A percentile compares a stretch with the other conserved stretches of the same genome.
Evolutionary conservation across 2,888 invertebrate genomes (phyloP).

Genomic region (Lasioglossum zephyrum): DNA sequence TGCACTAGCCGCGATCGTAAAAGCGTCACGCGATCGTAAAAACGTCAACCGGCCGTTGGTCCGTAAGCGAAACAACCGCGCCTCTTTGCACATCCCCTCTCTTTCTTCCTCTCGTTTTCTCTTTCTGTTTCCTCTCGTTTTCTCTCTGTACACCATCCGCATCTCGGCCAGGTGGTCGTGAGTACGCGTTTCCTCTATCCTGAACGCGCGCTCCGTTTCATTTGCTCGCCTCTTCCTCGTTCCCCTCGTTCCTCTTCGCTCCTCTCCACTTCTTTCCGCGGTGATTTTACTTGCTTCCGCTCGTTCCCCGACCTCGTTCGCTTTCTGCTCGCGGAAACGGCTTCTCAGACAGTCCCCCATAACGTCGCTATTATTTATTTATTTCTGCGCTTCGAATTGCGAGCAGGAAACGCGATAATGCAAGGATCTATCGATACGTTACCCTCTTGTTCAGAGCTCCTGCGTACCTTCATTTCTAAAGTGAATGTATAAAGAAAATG

Average conservation of each 20-base stretch:
- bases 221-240: neutral
- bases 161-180: constrained; percentile 25
- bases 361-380: neutral
- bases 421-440: neutral
- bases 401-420: neutral
- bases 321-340: neutral
- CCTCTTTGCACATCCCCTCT: neutral
- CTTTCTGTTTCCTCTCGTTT: neutral
- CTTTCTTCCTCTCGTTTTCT: neutral
- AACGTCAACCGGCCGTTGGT: constrained; percentile 53
- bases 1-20: constrained; percentile 69
- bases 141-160: neutral
- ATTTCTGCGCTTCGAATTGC: neutral
- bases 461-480: too few species aligned
- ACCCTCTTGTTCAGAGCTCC: neutral
- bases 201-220: neutral
- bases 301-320: neutral
- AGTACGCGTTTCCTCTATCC: neutral
- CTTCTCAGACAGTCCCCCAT: neutral
- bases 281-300: neutral
- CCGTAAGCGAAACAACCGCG: constrained; percentile 52
- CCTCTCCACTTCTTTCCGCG: neutral
- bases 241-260: neutral
- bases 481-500: too few species aligned
- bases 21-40: constrained; percentile 69